Evolutionary conservation across 2,888 invertebrate species (phyloP), one percentile per base, ranked within the genome.

Genomic region (Stramonita haemastoma): DNA sequence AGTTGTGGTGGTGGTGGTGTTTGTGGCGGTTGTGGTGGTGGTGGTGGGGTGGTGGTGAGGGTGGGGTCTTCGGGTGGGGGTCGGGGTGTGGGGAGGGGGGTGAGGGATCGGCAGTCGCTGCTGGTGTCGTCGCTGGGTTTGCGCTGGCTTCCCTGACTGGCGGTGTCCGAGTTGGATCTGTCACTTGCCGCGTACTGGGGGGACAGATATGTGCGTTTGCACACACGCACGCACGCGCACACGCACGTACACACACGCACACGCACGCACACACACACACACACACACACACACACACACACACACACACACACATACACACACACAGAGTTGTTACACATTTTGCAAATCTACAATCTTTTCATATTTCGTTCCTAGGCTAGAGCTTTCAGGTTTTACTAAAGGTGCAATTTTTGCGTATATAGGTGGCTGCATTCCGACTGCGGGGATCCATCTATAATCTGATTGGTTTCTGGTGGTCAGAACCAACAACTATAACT

Each of bases 61-160:
- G n/a, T 79, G n/a, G 26, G 81, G 81, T 8, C 26, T 56, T 17
- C 79, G 79, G 73, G 57, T 79, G 87, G 56, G 57, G 77, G 79
- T n/a, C 73, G 17, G 36, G 81, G 56, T 36, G n/a, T 26, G n/a
- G 26, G 70, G 8, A 22, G 34, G 4, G 86, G 56, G 57, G 85
- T 56, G 46, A 13, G 32, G 46, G 5, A 32, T 29, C 34, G 29
- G 32, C 19, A 56, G 22, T 17, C 66, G 36, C 19, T 15, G 26
- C 46, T 83, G 46, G 26, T 83, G 79, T 83, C 84, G 57, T 86
- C n/a, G 86, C 57, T 66, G 86, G 56, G 57, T n/a, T 86, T 32
- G 86, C 88, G 66, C 36, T 26, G 36, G 86, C 29, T 17, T 56
- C 60, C 6, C 60, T 17, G 0, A 26, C 77, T 88, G 85, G 83